Evolutionary conservation across 2,888 invertebrate species (phyloP), one percentile per base, ranked within the genome.

Genomic region (Scaptomyza cyrtandrae): DNA sequence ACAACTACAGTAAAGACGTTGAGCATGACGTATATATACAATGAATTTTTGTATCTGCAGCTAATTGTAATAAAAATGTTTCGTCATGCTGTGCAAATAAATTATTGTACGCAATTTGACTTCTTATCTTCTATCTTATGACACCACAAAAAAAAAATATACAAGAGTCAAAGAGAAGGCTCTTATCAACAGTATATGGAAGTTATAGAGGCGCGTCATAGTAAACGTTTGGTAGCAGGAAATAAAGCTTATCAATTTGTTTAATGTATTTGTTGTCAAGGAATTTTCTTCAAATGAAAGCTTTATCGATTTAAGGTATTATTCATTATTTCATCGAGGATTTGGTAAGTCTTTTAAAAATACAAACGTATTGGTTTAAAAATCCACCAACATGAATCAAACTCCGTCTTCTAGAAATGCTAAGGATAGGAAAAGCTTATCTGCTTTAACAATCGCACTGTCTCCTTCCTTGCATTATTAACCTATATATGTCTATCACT

Each of bases 71-170:
- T 14, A 11, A 52, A 33, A 33, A 24, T 41, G 24, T 49, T 39
- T 24, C 5, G 19, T 41, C 41, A 49, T 61, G 41, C 13, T 41
- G n/a, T 33, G 50, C 16, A 27, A 48, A 39, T 57, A 29, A 41
- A 41, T 53, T 37, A 4, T n/a, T n/a, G n/a, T 35, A 11, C 27
- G n/a, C 27, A 41, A 27, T 33, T 16, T 33, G 3, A 27, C 48
- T 57, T 68, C 53, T 57, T 68, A 70, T 61, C 68, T 54, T 35
- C 58, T 54, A n/a, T n/a, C n/a, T 37, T 37, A n/a, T 44, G 27
- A 41, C 37, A 19, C 19, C 2, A n/a, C n/a, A n/a, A n/a, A n/a
- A n/a, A n/a, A 35, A 35, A 44, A 44, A 19, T 19, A 33, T 13
- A 10, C 16, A 31, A 49, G 5, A 6, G 19, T n/a, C 33, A 10